Evolutionary conservation across 1,140 invertebrate species (phyloP).

Genomic region (Himalopsyche phryganea): DNA sequence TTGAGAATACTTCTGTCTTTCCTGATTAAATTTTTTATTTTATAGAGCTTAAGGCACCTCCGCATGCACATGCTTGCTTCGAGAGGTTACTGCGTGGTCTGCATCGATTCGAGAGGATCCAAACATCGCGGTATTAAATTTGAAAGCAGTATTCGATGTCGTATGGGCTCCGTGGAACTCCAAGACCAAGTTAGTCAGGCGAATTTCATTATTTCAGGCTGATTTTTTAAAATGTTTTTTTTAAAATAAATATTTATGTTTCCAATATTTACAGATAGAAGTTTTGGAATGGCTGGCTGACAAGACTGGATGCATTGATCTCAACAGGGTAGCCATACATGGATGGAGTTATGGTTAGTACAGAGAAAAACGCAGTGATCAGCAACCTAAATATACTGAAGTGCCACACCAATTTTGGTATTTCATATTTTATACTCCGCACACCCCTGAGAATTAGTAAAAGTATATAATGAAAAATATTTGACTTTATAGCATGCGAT

Average conservation of each 20-base stretch:
- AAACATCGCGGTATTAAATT: constrained; percentile 88
- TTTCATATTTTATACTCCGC: too few species aligned
- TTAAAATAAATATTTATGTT: too few species aligned
- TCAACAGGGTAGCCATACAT: constrained; percentile 89
- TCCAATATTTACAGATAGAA: constrained; percentile 70
- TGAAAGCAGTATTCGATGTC: constrained; percentile 82
- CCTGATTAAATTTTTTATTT: background rate
- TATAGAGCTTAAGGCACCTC: constrained; percentile 81
- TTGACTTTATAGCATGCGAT: too few species aligned
- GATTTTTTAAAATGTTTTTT: too few species aligned
- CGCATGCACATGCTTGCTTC: constrained; percentile 92
- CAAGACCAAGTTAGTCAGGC: constrained; percentile 70
- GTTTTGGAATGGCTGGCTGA: constrained; percentile 85
- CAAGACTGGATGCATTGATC: constrained; percentile 83
- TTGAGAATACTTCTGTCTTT: background rate
- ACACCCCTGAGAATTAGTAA: too few species aligned
- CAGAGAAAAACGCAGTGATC: too few species aligned
- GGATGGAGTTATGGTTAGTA: constrained; percentile 95
- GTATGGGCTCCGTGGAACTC: constrained; percentile 94
- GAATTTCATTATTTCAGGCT: too few species aligned
- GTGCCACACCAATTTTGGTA: too few species aligned
- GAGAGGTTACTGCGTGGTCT: constrained; percentile 94
- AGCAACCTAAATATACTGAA: too few species aligned
- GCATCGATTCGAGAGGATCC: constrained; percentile 93
- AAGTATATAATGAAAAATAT: too few species aligned